These are phyloP conservation scores for Hippoglossus stenolepis DNA, from an alignment of 2,113 vertebrate genomes.

Conservation along the genomic window DNA sequence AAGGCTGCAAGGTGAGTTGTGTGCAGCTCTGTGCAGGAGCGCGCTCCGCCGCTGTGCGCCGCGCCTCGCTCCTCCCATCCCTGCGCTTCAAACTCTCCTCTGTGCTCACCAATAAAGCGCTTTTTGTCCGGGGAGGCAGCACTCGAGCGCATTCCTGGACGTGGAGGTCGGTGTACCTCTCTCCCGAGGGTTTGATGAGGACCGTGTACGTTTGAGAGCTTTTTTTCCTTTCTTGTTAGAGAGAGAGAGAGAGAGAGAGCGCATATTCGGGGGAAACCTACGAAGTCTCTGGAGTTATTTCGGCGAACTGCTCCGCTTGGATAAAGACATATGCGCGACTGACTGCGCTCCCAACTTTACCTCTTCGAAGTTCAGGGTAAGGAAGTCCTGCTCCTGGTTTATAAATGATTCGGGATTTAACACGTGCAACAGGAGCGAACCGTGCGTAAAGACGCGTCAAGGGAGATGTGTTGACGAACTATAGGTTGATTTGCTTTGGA, in stretches of 20 bases:
- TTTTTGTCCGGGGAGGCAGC: constrained; percentile 68
- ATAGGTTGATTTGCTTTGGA: neutral
- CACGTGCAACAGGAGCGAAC: neutral
- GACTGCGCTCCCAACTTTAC: constrained; percentile 42
- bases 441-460: constrained; percentile 8
- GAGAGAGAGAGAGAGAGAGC: neutral
- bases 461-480: neutral
- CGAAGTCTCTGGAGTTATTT: constrained; percentile 54
- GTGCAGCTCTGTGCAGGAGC: constrained; percentile 34
- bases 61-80: constrained; percentile 59
- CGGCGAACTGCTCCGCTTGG: constrained; percentile 42
- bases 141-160: constrained; percentile 75
- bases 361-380: constrained; percentile 60
- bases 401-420: neutral
- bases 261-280: constrained; percentile 24
- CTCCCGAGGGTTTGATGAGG: constrained; percentile 57
- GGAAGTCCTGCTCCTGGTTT: constrained; percentile 11
- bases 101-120: constrained; percentile 74
- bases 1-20: constrained; percentile 51
- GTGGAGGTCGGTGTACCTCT: constrained; percentile 64
- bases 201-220: constrained; percentile 13
- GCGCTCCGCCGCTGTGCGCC: constrained; percentile 36
- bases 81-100: constrained; percentile 52
- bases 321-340: constrained; percentile 44
- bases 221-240: constrained; percentile 1